Evolutionary conservation across 2,113 vertebrate genomes (phyloP).

Genomic region (Osmerus eperlanus): DNA sequence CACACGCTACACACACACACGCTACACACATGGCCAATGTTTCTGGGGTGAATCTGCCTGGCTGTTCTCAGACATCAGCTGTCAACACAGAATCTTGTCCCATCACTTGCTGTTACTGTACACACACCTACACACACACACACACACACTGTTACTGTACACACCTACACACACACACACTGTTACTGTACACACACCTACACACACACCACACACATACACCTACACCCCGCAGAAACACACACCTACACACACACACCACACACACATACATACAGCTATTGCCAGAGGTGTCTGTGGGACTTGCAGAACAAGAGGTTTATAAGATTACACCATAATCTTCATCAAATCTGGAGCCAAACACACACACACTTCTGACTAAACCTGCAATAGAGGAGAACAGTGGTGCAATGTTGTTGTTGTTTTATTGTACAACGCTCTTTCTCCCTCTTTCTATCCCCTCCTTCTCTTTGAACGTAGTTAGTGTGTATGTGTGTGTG

Average conservation of each 20-base stretch:
- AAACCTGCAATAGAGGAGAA: not conserved
- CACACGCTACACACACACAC: not conserved
- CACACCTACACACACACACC: conserved; percentile 2
- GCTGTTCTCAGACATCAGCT: no score
- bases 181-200: no score
- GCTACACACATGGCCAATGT: no score
- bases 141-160: no score
- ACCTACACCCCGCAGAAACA: not conserved
- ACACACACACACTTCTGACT: not conserved
- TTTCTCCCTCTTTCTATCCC: no score
- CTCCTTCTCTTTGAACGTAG: not conserved
- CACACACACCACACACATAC: not conserved
- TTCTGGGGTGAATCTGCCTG: no score
- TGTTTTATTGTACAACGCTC: no score
- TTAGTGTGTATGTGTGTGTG: conserved; percentile 6
- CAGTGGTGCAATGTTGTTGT: no score
- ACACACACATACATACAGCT: conserved; percentile 3
- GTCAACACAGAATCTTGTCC: no score
- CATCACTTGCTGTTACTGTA: no score
- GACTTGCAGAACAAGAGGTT: conserved; percentile 37
- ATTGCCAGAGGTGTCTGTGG: conserved; percentile 14
- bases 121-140: no score
- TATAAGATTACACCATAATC: conserved; percentile 46
- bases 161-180: no score
- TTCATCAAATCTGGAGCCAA: conserved; percentile 18